Evolutionary conservation across 2,888 invertebrate genomes (phyloP), one percentile per base, ranked within the genome.

Genomic region (Melanostoma mellinum): DNA sequence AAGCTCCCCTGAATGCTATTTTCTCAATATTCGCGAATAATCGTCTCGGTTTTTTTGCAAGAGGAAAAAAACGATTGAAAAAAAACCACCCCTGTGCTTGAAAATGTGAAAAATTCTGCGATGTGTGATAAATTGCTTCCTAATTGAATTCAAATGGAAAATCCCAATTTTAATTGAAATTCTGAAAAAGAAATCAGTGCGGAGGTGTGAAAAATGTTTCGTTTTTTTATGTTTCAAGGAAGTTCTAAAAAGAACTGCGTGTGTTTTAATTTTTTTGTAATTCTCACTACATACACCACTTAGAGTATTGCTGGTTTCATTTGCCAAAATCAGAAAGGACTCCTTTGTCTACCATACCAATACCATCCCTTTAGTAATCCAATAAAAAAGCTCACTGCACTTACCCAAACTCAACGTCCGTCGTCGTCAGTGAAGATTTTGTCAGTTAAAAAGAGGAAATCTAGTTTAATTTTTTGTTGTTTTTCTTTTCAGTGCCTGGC

Each of bases 81-180:
- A 35, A 46, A 71, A 65, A 65, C 38, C 56, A 73, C 58, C 65
- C 65, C 35, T 33, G 35, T 6, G 20, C 20, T 6, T 50, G 10
- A 52, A 55, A 33, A 55, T 55, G 69, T 58, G 60, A 36, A 73
- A 73, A 61, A 42, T 52, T 38, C 48, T 63, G 20, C 9, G 30
- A 63, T 48, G 38, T 63, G 50, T 38, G 46, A 58, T 38, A 78
- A 42, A 67, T 60, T 60, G 73, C 58, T 78, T 74, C 68, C 42
- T 60, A 79, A 79, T 61, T 79, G 73, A 79, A 74, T 74, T 73
- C 20, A 48, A 58, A 56, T 30, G 30, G 69, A 40, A 76, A 69
- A 69, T 40, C 52, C 30, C 33, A 10, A 6, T 55, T 68, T 61
- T 20, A 42, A 76, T 56, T 56, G 36, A 65, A 55, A 56, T 50